Evolutionary conservation across 2,113 vertebrate species (phyloP), one percentile per base, ranked within the genome.

Genomic region (Lycocorax pyrrhopterus): DNA sequence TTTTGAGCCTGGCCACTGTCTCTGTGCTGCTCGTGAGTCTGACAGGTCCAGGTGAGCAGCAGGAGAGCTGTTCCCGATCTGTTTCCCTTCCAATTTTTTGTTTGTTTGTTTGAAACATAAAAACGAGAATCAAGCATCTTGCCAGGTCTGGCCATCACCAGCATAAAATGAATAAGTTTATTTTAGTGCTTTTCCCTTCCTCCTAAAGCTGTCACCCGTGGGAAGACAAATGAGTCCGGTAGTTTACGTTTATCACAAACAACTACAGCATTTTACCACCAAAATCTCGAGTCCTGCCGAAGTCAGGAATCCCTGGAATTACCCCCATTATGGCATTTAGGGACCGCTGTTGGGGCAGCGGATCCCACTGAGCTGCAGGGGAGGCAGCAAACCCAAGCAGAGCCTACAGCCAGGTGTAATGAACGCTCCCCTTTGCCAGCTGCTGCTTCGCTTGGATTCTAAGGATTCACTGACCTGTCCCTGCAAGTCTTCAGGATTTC

Each of bases 391-490:
- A 73, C 3, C 44, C 5, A 0, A 17, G 3, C 32, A 3, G n/a
- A 60, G 13, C 25, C 41, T 2, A 1, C 47, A 5, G 0, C 5
- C 3, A 5, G 46, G 18, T 0, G 35, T 1, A 6, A 10, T 0
- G 8, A 33, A 18, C 37, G 1, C 30, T 15, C 16, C 49, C 58
- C 47, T 32, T 2, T 1, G 22, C 26, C 79, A 12, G 11, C 12
- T 0, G 30, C 76, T 4, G 52, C 13, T 37, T 46, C 30, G 32
- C 79, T 32, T 0, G 3, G 12, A 1, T 12, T 4, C 9, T 1
- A 0, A 14, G 26, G 30, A 17, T 30, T 37, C 87, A 68, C 95
- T 69, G 74, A 87, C 94, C 94, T 91, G 73, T 18, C 60, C 67
- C 58, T 8, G 11, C 30, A 1, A 16, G 16, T 1, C 52, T 3